Conservation (phyloP, 2,797 vertebrate genomes). For the Pseudochaenichthys georgianus region DNA sequence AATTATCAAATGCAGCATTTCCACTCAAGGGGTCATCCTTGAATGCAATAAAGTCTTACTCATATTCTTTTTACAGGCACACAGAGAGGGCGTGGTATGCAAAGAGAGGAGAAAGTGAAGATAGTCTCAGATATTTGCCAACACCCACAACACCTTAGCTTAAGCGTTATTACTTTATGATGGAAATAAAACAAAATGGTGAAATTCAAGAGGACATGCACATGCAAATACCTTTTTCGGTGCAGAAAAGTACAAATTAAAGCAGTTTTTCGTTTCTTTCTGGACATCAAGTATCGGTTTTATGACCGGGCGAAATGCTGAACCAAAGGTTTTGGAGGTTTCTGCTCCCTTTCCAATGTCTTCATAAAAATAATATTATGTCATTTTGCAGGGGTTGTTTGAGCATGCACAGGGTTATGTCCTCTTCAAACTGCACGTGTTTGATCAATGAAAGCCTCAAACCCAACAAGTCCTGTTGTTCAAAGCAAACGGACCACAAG, state of each 20-base stretch:
- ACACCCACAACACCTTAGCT: background rate
- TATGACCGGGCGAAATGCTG: no score
- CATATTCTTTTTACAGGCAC: constrained; percentile 8
- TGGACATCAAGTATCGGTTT: no score
- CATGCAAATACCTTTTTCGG: background rate
- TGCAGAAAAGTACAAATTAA: background rate
- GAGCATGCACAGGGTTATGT: background rate
- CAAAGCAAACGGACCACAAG: background rate
- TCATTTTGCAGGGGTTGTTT: background rate
- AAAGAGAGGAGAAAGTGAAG: constrained; percentile 13
- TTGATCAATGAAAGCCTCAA: background rate
- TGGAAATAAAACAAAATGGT: background rate
- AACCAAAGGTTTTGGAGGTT: no score
- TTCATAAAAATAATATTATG: background rate
- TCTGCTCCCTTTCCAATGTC: background rate
- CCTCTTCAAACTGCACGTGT: background rate
- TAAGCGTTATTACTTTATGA: background rate
- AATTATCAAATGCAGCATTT: background rate
- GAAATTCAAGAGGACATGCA: background rate
- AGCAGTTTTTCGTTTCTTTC: no score
- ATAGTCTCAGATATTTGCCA: background rate
- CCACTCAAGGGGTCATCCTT: background rate
- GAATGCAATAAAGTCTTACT: constrained; percentile 8
- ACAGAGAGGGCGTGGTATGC: constrained; percentile 1
- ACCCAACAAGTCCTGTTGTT: background rate